A percentile compares a stretch with the other conserved stretches of the same genome.
Evolutionary conservation across 2,113 vertebrate genomes (phyloP).

Genomic region (Actinemys pallida): DNA sequence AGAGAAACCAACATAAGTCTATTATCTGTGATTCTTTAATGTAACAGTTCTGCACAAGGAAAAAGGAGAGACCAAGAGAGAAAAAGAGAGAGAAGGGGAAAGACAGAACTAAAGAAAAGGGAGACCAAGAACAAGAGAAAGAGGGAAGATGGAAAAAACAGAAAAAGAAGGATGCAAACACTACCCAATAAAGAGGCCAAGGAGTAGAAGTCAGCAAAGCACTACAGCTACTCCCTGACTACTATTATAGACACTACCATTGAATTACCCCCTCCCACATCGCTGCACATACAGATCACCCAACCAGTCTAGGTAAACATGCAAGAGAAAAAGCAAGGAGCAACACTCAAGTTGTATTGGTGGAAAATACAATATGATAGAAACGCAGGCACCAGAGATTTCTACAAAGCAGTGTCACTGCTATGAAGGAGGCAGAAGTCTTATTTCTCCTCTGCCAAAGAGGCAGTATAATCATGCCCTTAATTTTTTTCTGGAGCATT

Average conservation of each 20-base stretch:
- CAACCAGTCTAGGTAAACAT: background rate
- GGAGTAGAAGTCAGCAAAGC: background rate
- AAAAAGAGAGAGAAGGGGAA: conserved; percentile 18
- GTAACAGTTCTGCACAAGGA: conserved; percentile 41
- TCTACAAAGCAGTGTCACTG: background rate
- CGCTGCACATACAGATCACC: background rate
- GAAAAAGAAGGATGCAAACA: background rate
- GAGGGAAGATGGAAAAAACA: conserved; percentile 3
- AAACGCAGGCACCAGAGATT: background rate
- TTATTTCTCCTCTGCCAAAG: background rate
- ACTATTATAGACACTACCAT: background rate
- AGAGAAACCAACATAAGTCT: conserved; percentile 32
- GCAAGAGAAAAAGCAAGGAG: background rate
- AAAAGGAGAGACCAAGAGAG: conserved; percentile 15
- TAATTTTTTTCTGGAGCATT: background rate
- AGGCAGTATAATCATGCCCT: background rate
- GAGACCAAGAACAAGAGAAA: conserved; percentile 3
- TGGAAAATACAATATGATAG: background rate
- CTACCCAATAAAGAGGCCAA: background rate
- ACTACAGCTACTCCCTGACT: background rate
- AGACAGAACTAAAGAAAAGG: background rate
- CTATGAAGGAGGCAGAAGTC: background rate
- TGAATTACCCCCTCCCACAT: background rate
- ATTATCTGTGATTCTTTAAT: conserved; percentile 24
- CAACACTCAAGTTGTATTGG: background rate